Percentiles rank a stretch among this genome's conserved stretches.
phyloP scores from a whole-genome alignment of 2,113 vertebrate genomes.

The Oxyruncus cristatus region DNA sequence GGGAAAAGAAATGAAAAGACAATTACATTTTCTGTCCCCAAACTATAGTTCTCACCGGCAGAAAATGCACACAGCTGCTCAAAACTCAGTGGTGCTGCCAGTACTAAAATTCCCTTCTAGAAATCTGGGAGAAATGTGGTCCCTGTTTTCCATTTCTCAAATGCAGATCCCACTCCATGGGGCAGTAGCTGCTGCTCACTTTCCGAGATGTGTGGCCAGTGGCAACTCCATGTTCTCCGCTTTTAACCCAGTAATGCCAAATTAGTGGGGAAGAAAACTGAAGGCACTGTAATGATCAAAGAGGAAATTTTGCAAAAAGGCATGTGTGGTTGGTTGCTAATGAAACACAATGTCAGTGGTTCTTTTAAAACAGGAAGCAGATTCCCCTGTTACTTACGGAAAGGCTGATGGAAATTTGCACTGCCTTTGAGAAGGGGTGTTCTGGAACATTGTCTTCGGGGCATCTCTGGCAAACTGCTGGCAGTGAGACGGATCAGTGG shows the following conservation, averaged over 20 bases:
- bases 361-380: neutral
- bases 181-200: neutral
- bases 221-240: neutral
- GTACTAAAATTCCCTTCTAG: neutral
- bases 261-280: neutral
- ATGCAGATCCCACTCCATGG: fast-evolving
- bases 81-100: neutral
- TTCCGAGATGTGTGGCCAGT: neutral
- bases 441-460: neutral
- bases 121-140: neutral
- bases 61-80: neutral
- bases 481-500: neutral
- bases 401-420: neutral
- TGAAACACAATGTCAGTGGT: conserved; percentile 24
- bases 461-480: neutral
- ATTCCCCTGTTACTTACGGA: neutral
- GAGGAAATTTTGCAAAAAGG: neutral
- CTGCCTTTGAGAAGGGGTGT: fast-evolving
- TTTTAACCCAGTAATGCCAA: neutral
- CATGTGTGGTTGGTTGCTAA: conserved; percentile 17
- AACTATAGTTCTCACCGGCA: neutral
- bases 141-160: neutral
- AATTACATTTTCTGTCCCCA: neutral
- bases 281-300: conserved; percentile 23
- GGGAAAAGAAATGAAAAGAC: neutral